Evolutionary conservation across 2,797 vertebrate species (phyloP), one percentile per base, ranked within the genome.

Genomic region (Scolopax bukidnonensis): DNA sequence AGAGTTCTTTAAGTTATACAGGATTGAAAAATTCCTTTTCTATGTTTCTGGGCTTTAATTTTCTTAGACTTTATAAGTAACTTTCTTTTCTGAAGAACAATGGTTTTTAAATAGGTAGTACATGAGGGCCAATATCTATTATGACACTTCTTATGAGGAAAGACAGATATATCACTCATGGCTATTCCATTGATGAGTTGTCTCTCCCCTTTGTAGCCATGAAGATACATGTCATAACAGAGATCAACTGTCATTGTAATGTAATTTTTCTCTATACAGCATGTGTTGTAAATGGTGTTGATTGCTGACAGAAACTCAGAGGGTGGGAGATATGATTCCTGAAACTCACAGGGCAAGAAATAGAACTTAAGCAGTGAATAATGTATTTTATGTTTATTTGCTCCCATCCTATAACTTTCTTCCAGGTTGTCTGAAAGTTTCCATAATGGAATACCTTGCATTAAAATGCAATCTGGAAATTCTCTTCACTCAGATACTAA

Each of bases 221-320:
- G 92, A 97, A 97, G 96, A 93, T 94, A 53, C n/a, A 50, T 97
- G 97, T 98, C 98, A 98, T 88, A 98, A 97, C 96, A 98, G 85
- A 96, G 89, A 97, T 97, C 96, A 97, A 73, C 93, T 74, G 80
- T 95, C 70, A 88, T 95, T 92, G 80, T 87, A 94, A 94, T 90
- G 86, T 47, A 87, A 85, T 95, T 96, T 97, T 96, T 54, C 65
- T 95, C 84, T 87, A 33, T 89, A 71, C 83, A 71, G 60, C 56
- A 85, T 84, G 78, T 83, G 83, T 86, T 88, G 87, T 61, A 93
- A 97, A 96, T 90, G 92, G 84, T 90, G 92, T 95, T 96, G 87
- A 92, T 89, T 93, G 87, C 95, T 96, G 96, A 94, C 92, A 96
- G 94, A 93, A 97, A 53, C 61, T 30, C 90, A 93, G 87, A 93